A percentile compares a stretch with the other conserved stretches of the same genome.
Evolutionary conservation across 1,140 invertebrate species (phyloP).

Genomic region (Drosophila truncata): DNA sequence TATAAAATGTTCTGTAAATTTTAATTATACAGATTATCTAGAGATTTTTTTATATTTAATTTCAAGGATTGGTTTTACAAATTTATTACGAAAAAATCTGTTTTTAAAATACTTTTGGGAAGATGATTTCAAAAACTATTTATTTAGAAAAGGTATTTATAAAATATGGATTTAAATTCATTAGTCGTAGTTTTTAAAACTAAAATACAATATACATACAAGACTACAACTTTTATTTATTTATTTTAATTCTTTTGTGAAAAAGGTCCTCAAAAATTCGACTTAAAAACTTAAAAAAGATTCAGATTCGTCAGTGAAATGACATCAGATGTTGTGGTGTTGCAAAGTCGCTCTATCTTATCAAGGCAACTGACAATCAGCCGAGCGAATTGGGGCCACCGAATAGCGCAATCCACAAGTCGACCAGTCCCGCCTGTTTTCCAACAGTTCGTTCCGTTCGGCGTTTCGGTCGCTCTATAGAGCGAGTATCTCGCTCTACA

Average conservation of each 20-base stretch:
- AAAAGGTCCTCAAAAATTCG: neutral
- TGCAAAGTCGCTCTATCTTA: conserved; percentile 36
- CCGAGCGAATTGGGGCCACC: neutral
- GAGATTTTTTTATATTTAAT: too few relatives aligned
- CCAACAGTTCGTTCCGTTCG: conserved; percentile 1
- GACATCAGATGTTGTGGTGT: conserved; percentile 34
- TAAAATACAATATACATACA: neutral
- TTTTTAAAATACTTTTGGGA: too few relatives aligned
- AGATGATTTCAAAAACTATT: too few relatives aligned
- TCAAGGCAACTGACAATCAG: conserved; percentile 23
- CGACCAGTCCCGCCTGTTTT: conserved; percentile 36
- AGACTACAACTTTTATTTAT: neutral
- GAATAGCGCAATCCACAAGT: conserved; percentile 21
- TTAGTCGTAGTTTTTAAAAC: neutral
- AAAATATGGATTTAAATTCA: neutral
- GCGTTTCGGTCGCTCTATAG: conserved; percentile 10
- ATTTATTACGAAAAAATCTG: too few relatives aligned
- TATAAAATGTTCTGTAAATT: too few relatives aligned
- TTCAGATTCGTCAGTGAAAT: neutral
- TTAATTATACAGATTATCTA: too few relatives aligned
- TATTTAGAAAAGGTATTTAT: too few relatives aligned
- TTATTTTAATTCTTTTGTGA: neutral
- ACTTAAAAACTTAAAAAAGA: neutral
- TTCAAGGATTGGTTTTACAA: too few relatives aligned
- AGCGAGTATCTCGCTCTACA: conserved; percentile 68